These are phyloP conservation scores for Echinops telfairi DNA, from an alignment of 2,113 vertebrate species.

Conservation along the genomic window DNA sequence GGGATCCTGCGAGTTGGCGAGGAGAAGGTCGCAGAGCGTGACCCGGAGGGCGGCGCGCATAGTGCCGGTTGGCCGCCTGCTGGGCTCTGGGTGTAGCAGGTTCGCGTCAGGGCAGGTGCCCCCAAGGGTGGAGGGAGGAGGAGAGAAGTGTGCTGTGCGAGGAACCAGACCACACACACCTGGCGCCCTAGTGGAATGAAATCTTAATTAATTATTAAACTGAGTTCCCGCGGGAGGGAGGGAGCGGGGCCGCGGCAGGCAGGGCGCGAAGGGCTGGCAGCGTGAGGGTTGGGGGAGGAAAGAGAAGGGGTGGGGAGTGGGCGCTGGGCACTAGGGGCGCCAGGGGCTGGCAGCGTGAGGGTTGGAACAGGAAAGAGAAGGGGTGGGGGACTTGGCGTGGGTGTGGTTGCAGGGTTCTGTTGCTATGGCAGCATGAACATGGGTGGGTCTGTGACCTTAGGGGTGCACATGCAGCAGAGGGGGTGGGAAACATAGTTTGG, in stretches of 20 bases:
- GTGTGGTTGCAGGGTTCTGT: too few species aligned
- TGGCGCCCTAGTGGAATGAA: slow-evolving; percentile 82
- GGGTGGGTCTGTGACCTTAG: too few species aligned
- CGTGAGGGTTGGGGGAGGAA: not conserved
- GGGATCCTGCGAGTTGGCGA: not conserved
- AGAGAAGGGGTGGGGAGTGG: not conserved
- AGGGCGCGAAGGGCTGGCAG: too few species aligned
- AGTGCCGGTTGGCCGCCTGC: not conserved
- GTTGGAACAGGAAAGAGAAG: not conserved
- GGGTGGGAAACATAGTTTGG: too few species aligned
- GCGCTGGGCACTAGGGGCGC: not conserved
- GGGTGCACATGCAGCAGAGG: too few species aligned
- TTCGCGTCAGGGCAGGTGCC: not conserved
- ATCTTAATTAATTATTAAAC: slow-evolving; percentile 84
- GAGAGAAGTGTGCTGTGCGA: slow-evolving; percentile 53
- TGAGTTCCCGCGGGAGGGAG: slow-evolving; percentile 76
- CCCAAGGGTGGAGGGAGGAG: not conserved
- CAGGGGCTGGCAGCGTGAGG: not conserved
- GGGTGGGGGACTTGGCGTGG: too few species aligned
- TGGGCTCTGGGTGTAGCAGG: not conserved
- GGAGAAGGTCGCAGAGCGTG: not conserved
- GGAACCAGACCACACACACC: slow-evolving; percentile 76
- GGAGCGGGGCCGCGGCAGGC: slow-evolving; percentile 21
- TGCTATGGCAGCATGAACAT: too few species aligned
- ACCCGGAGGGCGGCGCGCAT: not conserved